Base-by-base conservation (phyloP, 2,888 invertebrate genomes). In the Holacanthella duospinosa region DNA sequence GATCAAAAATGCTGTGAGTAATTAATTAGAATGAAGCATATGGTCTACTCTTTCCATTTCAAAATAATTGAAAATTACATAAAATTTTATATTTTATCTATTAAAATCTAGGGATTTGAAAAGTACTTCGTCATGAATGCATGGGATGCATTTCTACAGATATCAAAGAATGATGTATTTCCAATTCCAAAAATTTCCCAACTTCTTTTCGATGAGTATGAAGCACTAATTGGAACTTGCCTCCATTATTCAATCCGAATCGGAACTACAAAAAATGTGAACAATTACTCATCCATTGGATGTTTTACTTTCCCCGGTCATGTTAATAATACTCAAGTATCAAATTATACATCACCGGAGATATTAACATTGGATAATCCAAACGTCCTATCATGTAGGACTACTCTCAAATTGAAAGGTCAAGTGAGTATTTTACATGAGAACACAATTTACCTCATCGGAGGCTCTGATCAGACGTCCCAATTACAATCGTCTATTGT, bases 141-240 rank as follows among this genome's bases (percentile, higher is more conserved):
- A 1, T 70, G 69, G 69, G 72, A 72, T 43, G 59, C 64, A 24
- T 72, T 70, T 58, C 43, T 66, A 3, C 59, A 65, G 36, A 66
- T 72, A 12, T 65, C 68, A 19, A 59, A 56, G 24, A 64, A 64
- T 1, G 55, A 66, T 19, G 60, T 64, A 3, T 61, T 57, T 2
- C 66, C 66, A 24, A 70, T 68, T 53, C 68, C 68, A 9, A 65
- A 48, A 43, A 44, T 26, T 21, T 21, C 61, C 1, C 66, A 68
- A 16, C 64, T 64, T 27, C 70, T 69, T 54, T 72, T 72, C 60
- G 72, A 72, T 57, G 72, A 72, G 55, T 72, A 70, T 28, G 69
- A 70, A 59, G 68, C 68, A 43, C 60, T 72, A 0, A 55, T 72
- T 29, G 70, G 66, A 9, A 72, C 72, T 1, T 68, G 70, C 64